Conservation (phyloP, 2,888 invertebrate genomes). For the Linnaemya vulpina region DNA sequence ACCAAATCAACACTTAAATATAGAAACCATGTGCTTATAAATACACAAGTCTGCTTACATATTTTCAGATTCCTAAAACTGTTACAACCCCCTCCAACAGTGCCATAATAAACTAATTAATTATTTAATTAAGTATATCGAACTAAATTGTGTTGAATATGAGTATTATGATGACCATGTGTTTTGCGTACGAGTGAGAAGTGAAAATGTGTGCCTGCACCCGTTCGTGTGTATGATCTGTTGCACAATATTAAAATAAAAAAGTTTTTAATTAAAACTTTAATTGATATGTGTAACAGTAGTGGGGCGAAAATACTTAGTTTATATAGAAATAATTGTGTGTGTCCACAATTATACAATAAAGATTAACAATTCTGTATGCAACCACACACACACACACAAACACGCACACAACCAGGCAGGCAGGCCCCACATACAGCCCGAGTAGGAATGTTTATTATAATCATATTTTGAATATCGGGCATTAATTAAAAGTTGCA, state of each 20-base stretch:
- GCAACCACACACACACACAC: neutral
- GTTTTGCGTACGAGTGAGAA: neutral
- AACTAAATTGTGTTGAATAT: conserved; percentile 35
- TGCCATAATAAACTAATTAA: conserved; percentile 45
- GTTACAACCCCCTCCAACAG: neutral
- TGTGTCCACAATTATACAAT: neutral
- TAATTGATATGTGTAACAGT: conserved; percentile 44
- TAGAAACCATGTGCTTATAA: neutral
- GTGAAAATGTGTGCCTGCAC: neutral
- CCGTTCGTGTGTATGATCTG: neutral
- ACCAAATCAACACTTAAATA: neutral
- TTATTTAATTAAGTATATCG: conserved; percentile 46
- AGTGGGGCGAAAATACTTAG: conserved; percentile 17
- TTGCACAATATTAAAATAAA: conserved; percentile 21
- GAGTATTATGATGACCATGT: neutral
- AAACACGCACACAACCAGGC: neutral
- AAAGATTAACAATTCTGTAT: neutral
- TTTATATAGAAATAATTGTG: conserved; percentile 13
- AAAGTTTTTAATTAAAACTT: conserved; percentile 58
- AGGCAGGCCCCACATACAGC: no score
- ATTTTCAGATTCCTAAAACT: neutral
- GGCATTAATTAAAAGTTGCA: conserved; percentile 42
- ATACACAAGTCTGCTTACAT: neutral
- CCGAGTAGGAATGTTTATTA: neutral
- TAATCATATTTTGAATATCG: conserved; percentile 33